Conservation (phyloP, 2,113 vertebrate species). For the Naja naja region DNA sequence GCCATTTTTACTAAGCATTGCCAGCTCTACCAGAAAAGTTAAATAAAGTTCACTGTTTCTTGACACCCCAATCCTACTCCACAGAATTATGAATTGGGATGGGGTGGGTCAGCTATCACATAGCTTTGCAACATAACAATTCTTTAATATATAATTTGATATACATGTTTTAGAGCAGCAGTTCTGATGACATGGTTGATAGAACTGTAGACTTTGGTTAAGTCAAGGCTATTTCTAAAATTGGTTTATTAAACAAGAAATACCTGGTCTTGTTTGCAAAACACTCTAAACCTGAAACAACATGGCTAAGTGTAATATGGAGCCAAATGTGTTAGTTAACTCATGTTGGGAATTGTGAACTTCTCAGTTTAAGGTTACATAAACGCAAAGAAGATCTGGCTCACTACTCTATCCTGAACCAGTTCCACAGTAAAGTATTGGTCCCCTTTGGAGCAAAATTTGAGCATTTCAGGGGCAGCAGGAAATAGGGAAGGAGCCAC, state of each 20-base stretch:
- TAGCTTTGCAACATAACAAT: not conserved
- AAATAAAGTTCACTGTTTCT: not conserved
- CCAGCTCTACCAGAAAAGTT: not conserved
- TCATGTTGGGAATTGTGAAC: not conserved
- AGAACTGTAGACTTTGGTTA: not conserved
- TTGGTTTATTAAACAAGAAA: not conserved
- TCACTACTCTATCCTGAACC: not conserved
- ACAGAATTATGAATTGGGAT: not conserved
- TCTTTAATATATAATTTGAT: not conserved
- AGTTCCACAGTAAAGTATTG: not conserved
- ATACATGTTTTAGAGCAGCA: not conserved
- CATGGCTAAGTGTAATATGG: not conserved
- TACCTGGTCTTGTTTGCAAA: not conserved
- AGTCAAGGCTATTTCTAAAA: not conserved
- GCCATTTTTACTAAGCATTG: not conserved
- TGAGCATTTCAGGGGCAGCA: not conserved
- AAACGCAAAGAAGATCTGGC: not conserved
- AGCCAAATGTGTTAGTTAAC: not conserved
- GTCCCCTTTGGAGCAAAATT: not conserved
- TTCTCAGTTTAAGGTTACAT: not conserved
- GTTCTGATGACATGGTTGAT: not conserved
- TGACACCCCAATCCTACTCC: not conserved
- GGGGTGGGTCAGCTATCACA: not conserved
- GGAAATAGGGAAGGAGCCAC: not conserved
- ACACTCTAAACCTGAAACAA: not conserved